Evolutionary conservation across 2,797 vertebrate species (phyloP).

Genomic region (Anguilla megastoma): DNA sequence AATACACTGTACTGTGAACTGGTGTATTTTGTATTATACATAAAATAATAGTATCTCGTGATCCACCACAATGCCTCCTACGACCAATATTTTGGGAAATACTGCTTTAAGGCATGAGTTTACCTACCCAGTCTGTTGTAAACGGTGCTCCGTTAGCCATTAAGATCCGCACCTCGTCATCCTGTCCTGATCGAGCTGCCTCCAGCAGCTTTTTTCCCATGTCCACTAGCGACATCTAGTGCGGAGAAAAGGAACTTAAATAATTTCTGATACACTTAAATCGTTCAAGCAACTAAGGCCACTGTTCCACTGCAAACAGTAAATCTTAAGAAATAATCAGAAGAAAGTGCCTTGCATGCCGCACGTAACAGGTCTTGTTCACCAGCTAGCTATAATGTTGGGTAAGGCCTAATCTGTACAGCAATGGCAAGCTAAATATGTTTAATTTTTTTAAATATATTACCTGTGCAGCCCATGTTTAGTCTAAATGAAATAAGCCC

Average conservation of each 20-base stretch:
- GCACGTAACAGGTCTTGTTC: neutral
- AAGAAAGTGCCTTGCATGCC: neutral
- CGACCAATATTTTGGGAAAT: neutral
- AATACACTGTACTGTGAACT: neutral
- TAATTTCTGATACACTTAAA: neutral
- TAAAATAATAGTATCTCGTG: neutral
- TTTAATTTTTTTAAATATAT: too few species aligned
- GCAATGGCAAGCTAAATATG: too few species aligned
- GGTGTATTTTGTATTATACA: neutral
- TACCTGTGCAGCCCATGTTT: too few species aligned
- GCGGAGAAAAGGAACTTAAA: slow-evolving; percentile 46
- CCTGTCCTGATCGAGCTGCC: slow-evolving; percentile 83
- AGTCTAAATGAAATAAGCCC: too few species aligned
- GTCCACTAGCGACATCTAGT: slow-evolving; percentile 89
- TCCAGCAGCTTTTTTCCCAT: slow-evolving; percentile 89
- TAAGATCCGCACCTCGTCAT: slow-evolving; percentile 85
- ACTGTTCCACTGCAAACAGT: neutral
- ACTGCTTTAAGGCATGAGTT: neutral
- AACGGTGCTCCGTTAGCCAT: slow-evolving; percentile 81
- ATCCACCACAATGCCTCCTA: neutral
- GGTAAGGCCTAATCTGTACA: neutral
- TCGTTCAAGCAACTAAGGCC: neutral
- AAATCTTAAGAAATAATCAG: too few species aligned
- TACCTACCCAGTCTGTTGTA: slow-evolving; percentile 85
- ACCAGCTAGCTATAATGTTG: neutral